phyloP scores from a whole-genome alignment of 2,113 vertebrate genomes.

The Tursiops truncatus region DNA sequence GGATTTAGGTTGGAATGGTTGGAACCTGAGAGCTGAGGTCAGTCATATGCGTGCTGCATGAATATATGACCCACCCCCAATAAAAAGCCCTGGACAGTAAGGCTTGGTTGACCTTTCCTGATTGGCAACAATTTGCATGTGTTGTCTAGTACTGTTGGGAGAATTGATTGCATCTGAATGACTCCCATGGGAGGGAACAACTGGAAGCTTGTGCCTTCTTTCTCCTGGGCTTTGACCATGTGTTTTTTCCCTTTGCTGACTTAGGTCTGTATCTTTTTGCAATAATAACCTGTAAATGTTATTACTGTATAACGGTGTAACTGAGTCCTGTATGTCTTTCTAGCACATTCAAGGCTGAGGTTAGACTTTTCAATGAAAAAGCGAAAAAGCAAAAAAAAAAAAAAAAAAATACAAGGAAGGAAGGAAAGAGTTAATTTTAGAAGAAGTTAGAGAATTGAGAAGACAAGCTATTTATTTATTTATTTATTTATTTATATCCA shows the following conservation, averaged over 20 bases:
- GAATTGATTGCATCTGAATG: not conserved
- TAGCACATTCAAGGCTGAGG: not conserved
- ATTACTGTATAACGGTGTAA: too few species aligned
- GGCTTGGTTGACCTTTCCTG: not conserved
- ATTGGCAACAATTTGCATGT: not conserved
- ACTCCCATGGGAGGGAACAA: not conserved
- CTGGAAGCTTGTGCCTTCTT: not conserved
- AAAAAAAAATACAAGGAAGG: not conserved
- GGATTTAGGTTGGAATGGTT: not conserved
- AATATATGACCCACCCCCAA: not conserved
- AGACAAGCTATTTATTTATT: not conserved
- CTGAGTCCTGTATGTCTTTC: not conserved
- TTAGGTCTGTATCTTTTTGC: not conserved
- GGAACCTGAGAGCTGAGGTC: not conserved
- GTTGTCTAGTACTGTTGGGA: not conserved
- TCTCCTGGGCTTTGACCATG: not conserved
- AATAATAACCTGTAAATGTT: not conserved
- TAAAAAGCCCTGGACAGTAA: not conserved
- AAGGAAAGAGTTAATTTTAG: not conserved
- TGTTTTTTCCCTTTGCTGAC: not conserved
- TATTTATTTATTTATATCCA: not conserved
- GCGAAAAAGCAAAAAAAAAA: not conserved
- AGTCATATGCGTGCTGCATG: not conserved
- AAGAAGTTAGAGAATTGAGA: not conserved
- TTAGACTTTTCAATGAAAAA: not conserved